Evolutionary conservation across 1,140 invertebrate genomes (phyloP).

Genomic region (Dinoponera quadriceps): DNA sequence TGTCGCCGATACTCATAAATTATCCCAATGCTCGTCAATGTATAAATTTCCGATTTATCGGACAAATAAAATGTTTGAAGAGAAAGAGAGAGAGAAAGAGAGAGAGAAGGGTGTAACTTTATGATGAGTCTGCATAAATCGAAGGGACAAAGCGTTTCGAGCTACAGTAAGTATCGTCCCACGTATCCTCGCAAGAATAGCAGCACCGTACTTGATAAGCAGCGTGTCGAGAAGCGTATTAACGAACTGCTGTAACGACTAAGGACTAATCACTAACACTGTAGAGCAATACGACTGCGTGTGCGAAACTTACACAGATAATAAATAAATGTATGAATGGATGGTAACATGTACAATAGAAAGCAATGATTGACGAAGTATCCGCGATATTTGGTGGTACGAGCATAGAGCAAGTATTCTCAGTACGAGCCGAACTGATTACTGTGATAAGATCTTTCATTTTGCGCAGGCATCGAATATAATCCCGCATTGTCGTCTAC

Average conservation of each 20-base stretch:
- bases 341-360: conserved; percentile 11
- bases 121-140: conserved; percentile 19
- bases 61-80: conserved; percentile 6
- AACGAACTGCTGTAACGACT: conserved; percentile 40
- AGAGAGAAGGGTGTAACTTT: neutral
- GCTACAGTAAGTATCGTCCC: conserved; percentile 50
- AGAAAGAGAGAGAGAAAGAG: neutral
- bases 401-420: conserved; percentile 40
- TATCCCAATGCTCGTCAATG: conserved; percentile 24
- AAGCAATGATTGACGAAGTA: conserved; percentile 21
- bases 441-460: conserved; percentile 58
- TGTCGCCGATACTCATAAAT: conserved; percentile 28
- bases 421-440: conserved; percentile 45
- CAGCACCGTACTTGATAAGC: conserved; percentile 20
- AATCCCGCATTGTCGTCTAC: conserved; percentile 32
- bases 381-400: conserved; percentile 19
- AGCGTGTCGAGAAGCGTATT: conserved; percentile 38
- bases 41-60: conserved; percentile 39
- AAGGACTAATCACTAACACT: conserved; percentile 49
- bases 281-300: conserved; percentile 59
- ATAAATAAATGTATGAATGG: conserved; percentile 48
- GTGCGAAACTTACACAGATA: conserved; percentile 59
- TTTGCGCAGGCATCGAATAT: conserved; percentile 32
- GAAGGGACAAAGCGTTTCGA: conserved; percentile 21
- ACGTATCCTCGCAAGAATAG: conserved; percentile 25